phyloP scores from a whole-genome alignment of 2,888 invertebrate genomes.

The Drosophila longiperda region DNA sequence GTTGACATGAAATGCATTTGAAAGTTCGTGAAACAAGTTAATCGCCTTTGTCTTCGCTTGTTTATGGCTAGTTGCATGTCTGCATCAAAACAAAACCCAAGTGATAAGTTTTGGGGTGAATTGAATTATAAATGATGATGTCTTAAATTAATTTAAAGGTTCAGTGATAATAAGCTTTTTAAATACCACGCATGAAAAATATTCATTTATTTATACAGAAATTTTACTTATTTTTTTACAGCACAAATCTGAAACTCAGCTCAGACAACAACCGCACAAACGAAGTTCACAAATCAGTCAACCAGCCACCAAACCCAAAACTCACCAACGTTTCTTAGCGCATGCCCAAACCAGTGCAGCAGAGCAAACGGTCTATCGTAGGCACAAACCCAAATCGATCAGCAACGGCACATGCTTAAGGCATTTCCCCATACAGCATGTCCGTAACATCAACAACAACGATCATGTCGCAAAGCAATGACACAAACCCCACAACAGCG shows the following conservation, averaged over 20 bases:
- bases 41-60: slow-evolving; percentile 56
- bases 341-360: slow-evolving; percentile 3
- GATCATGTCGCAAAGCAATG: slow-evolving; percentile 33
- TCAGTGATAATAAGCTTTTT: background rate
- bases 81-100: slow-evolving; percentile 38
- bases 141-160: slow-evolving; percentile 5
- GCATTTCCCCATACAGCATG: slow-evolving; percentile 45
- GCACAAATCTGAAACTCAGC: slow-evolving; percentile 37
- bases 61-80: slow-evolving; percentile 37
- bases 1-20: slow-evolving; percentile 66
- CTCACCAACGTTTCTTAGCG: slow-evolving; percentile 29
- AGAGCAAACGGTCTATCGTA: slow-evolving; percentile 10
- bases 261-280: slow-evolving; percentile 39
- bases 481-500: slow-evolving; percentile 32
- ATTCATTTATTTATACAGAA: background rate
- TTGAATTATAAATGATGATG: slow-evolving; percentile 24
- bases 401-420: slow-evolving; percentile 28
- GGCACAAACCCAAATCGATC: slow-evolving; percentile 40
- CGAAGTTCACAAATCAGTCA: slow-evolving; percentile 35
- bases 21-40: slow-evolving; percentile 75
- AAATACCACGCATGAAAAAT: too few species aligned
- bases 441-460: slow-evolving; percentile 37
- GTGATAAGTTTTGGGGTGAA: slow-evolving; percentile 28
- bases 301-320: slow-evolving; percentile 19
- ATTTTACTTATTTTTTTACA: slow-evolving; percentile 7